Base-by-base conservation (phyloP, 2,797 vertebrate species). In the Benthosema pterotum region DNA sequence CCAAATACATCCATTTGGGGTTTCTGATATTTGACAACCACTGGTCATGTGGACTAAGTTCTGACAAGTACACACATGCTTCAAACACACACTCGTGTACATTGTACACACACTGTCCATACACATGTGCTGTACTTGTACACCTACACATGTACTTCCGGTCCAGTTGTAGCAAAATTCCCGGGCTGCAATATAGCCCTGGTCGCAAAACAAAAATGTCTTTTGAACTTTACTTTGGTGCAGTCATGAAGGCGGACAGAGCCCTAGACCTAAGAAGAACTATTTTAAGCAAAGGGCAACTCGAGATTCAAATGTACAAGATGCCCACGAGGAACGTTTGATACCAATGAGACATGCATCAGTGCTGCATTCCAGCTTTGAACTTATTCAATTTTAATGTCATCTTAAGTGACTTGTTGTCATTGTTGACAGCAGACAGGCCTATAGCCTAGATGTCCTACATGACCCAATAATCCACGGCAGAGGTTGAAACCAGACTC, bases 281-380 rank as follows among this genome's bases (percentile, higher is more conserved):
- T 90, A 89, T 90, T 87, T 83, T 77, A 84, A 79, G 82, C 63
- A 19, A 38, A 75, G 68, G 82, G 86, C 80, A 87, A 88, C 79
- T 79, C 85, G 82, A 90, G 84, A 88, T 83, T 84, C 65, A 67
- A 74, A 81, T 83, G 78, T 84, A 85, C 72, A 86, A 82, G 78
- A 83, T 72, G 57, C 67, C 75, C 79, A 32, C 5, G 47, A 60
- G 68, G 52, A 79, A 49, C 66, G 65, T 67, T 60, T 65, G 60
- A 25, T 25, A 25, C 22, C 1, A 82, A 72, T 22, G 61, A 65
- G 57, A 73, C 71, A 61, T 65, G 52, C 61, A 51, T 57, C 47
- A 42, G 60, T 57, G 66, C 48, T 61, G 17, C 12, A 58, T 55
- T 57, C 17, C 42, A 22, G 50, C 58, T 65, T 71, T 49, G 32